Base-by-base conservation (phyloP, 2,797 vertebrate genomes). In the Mormyrops boulengeri region DNA sequence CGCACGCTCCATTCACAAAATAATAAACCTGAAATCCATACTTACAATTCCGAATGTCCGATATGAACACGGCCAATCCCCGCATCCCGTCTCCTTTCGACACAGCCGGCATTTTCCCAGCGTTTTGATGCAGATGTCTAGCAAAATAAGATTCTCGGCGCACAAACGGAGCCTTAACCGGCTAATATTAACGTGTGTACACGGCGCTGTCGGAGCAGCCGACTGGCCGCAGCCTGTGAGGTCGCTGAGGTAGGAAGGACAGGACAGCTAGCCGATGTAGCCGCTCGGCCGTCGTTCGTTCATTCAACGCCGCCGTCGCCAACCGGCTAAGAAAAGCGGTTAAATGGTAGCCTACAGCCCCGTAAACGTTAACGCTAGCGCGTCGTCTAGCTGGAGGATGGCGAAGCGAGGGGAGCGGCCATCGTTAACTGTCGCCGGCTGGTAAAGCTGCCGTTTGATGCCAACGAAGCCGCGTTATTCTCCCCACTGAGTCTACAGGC, bases 1-100 rank as follows among this genome's bases (percentile, higher is more conserved):
- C 62, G 62, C 62, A 34, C 66, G 14, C 34, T 77, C 3, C 69
- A 77, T 77, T 77, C 69, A 77, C 69, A 41, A 77, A 38, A 77
- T 41, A 77, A 41, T 77, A 77, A 77, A 38, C 14, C 69, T 22
- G 5, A 22, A 77, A 92, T 85, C 41, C 47, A 44, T 41, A 96
- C 97, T 98, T 94, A 98, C 97, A 98, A 92, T 98, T 98, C 89
- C 97, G 95, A 86, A 98, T 98, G 95, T 98, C 97, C 93, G 97
- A 98, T 93, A 98, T 98, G 95, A 98, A 98, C 85, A 98, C 97
- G 1, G 97, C 97, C 93, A 97, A 93, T 94, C 96, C 97, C 90
- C 97, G 97, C 97, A 98, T 98, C 92, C 97, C 95, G 90, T 97
- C 97, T 94, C 96, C 96, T 93, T 96, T 95, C 92, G 95, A 97